These are phyloP conservation scores for Labeo catla DNA, from an alignment of 2,113 vertebrate genomes.

Conservation along the genomic window DNA sequence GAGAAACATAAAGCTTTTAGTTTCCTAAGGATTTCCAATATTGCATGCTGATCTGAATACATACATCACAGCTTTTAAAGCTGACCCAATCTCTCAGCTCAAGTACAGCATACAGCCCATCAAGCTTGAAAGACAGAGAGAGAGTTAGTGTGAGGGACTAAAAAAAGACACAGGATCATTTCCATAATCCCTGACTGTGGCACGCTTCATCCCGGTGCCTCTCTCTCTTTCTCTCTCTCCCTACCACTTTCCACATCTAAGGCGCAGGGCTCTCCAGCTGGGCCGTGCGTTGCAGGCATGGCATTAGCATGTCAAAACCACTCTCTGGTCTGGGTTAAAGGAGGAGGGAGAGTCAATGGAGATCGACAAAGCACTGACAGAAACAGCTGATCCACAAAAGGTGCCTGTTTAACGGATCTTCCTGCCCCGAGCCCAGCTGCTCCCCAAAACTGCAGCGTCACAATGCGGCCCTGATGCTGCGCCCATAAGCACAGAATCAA, in stretches of 20 bases:
- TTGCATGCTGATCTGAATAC: slow-evolving; percentile 16
- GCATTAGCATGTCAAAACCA: slow-evolving; percentile 76
- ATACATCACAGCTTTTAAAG: slow-evolving; percentile 25
- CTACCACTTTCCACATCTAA: slow-evolving; percentile 44
- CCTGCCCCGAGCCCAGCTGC: slow-evolving; percentile 78
- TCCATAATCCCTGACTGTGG: slow-evolving; percentile 73
- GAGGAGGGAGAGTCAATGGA: slow-evolving; percentile 75
- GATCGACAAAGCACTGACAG: slow-evolving; percentile 75
- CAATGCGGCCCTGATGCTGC: slow-evolving; percentile 62
- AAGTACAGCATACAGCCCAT: slow-evolving; percentile 20
- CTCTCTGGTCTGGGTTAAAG: slow-evolving; percentile 65
- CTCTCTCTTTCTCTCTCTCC: slow-evolving; percentile 12
- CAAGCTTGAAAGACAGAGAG: slow-evolving; percentile 4
- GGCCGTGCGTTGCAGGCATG: slow-evolving; percentile 43
- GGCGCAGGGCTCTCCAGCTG: slow-evolving; percentile 46
- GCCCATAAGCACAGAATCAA: slow-evolving; percentile 31
- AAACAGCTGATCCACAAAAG: slow-evolving; percentile 80
- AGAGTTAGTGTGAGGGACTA: slow-evolving; percentile 10
- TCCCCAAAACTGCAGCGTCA: slow-evolving; percentile 74
- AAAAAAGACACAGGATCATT: slow-evolving; percentile 65
- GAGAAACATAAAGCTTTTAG: neutral
- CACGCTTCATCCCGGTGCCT: slow-evolving; percentile 69
- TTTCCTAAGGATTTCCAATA: neutral
- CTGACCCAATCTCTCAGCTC: slow-evolving; percentile 29
- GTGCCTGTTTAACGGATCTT: slow-evolving; percentile 79